Evolutionary conservation across 1,140 invertebrate species (phyloP).

Genomic region (Sycobia sp.): DNA sequence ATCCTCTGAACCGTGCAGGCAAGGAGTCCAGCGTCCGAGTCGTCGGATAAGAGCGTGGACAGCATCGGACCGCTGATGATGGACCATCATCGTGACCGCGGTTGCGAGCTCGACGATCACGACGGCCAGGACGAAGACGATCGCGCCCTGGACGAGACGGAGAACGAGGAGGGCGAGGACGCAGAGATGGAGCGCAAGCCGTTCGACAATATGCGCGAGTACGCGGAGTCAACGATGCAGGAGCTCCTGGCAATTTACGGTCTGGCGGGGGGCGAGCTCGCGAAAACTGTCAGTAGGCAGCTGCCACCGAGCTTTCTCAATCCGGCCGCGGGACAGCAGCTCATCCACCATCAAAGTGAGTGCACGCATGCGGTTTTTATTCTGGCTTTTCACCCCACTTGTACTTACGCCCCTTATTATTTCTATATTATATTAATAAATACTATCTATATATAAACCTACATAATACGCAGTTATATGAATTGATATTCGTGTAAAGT

Average conservation of each 20-base stretch:
- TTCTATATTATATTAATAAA: no score
- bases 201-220: constrained; percentile 64
- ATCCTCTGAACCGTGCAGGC: constrained; percentile 36
- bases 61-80: constrained; percentile 44
- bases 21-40: constrained; percentile 56
- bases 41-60: constrained; percentile 54
- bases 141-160: constrained; percentile 50
- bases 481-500: no score
- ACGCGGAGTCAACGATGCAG: constrained; percentile 70
- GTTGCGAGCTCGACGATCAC: constrained; percentile 46
- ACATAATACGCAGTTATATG: no score
- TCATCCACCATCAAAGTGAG: constrained; percentile 17
- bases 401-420: no score
- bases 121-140: no score
- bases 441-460: no score
- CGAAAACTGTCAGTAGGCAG: constrained; percentile 59
- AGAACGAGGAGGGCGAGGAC: constrained; percentile 34
- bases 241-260: constrained; percentile 69
- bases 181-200: constrained; percentile 47
- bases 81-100: constrained; percentile 36
- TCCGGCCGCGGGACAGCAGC: constrained; percentile 15
- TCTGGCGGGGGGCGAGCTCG: constrained; percentile 57
- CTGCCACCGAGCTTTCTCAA: constrained; percentile 56
- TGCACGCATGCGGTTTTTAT: not conserved
- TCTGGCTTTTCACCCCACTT: no score